Base-by-base conservation (phyloP, 2,797 vertebrate genomes). In the Gymnopithys bicolor region DNA sequence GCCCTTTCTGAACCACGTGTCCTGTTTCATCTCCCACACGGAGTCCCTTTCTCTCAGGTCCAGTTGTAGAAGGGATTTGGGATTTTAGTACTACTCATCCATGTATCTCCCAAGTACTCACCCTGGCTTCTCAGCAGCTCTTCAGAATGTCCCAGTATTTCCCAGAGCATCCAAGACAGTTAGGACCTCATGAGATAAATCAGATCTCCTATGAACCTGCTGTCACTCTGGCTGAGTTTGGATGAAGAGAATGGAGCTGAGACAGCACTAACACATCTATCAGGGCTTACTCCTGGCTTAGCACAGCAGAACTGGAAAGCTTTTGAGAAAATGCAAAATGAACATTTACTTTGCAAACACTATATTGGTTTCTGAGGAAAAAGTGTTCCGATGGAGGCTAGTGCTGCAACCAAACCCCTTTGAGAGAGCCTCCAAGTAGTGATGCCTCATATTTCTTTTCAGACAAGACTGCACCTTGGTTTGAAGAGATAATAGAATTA, bases 281-380 rank as follows among this genome's bases (percentile, higher is more conserved):
- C 46, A 7, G 73, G 27, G 46, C 25, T 67, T 11, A 0, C 22
- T 32, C 33, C 4, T 9, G 32, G 33, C 45, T 19, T 9, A 13
- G 35, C 45, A 2, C 13, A 9, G 66, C 60, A 30, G 18, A 37
- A 18, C 2, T 19, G 19, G n/a, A 56, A 69, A 67, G 19, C 28
- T 74, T 49, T 5, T 6, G 32, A 19, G 48, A 30, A 33, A 45
- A 55, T 0, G 9, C 0, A 3, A 18, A 55, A 28, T 3, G 0
- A 10, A 12, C 28, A 32, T 25, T 28, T 13, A 32, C 33, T 39
- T 22, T 45, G 53, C 2, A 4, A 63, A 32, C 9, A 10, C 19
- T 3, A 0, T 48, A 0, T 0, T 21, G 28, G 8, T 17, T 70
- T 53, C 64, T 27, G 25, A 10, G 37, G 39, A 30, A 28, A 17